Base-by-base conservation (phyloP, 2,888 invertebrate species). In the Ceratothoa steindachneri region DNA sequence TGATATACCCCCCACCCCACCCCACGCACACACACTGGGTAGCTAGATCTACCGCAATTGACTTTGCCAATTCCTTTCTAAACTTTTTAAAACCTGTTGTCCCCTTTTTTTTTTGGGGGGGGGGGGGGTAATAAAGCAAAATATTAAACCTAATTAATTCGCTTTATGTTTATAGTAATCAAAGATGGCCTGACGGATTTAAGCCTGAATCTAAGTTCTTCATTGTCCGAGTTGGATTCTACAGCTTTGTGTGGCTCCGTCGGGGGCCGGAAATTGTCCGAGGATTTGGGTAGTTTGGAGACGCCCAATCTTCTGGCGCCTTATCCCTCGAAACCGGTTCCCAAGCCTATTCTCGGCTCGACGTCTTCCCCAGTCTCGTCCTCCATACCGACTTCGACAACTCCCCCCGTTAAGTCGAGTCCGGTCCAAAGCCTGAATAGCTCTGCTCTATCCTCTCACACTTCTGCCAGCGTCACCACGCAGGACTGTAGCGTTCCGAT, bases 101-200 rank as follows among this genome's bases (percentile, higher is more conserved):
- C n/a, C n/a, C n/a, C n/a, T n/a, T n/a, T n/a, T n/a, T n/a, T n/a
- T n/a, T n/a, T n/a, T n/a, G n/a, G n/a, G n/a, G n/a, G n/a, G n/a
- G n/a, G n/a, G n/a, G n/a, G n/a, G n/a, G n/a, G 41, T 9, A 41
- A 41, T 41, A 41, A 41, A 15, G 5, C 15, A 41, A 9, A 41
- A 41, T 41, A 41, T 41, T 41, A 9, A 41, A 5, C 5, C 41
- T 41, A 41, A 15, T 15, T 41, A 41, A 5, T 9, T 41, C 15
- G 15, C 41, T 9, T 41, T 41, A 41, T 41, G 41, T 41, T 41
- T 41, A 41, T 41, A 77, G 77, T 60, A 12, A 53, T 77, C 31
- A 70, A 73, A 22, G 77, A 77, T 68, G 77, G 77, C 3, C 55
- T 77, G 53, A 73, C 77, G 15, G 77, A 77, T 53, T 52, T 77